Evolutionary conservation across 2,888 invertebrate genomes (phyloP).

Genomic region (Patella caerulea): DNA sequence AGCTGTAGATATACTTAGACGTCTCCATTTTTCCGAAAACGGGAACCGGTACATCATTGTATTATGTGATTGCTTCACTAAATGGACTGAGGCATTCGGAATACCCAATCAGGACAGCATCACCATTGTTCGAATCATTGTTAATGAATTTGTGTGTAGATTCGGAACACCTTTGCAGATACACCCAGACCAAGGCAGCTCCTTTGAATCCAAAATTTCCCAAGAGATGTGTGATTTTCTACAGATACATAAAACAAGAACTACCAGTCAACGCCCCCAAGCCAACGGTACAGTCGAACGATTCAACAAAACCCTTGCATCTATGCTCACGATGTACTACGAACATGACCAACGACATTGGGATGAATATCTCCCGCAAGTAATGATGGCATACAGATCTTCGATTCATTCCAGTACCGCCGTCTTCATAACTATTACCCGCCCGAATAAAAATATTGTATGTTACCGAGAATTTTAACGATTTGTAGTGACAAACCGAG

Average conservation of each 20-base stretch:
- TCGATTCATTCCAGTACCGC: slow-evolving; percentile 23
- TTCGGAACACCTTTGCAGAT: slow-evolving; percentile 27
- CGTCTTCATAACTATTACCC: background rate
- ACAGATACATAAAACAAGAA: slow-evolving; percentile 30
- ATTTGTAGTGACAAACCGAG: too few species aligned
- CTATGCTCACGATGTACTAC: slow-evolving; percentile 27
- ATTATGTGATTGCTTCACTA: slow-evolving; percentile 21
- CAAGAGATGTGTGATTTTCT: slow-evolving; percentile 30
- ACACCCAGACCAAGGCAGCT: slow-evolving; percentile 26
- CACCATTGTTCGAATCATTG: slow-evolving; percentile 15
- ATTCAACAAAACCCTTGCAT: slow-evolving; percentile 33
- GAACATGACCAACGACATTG: slow-evolving; percentile 25
- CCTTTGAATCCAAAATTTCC: slow-evolving; percentile 27
- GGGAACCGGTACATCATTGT: slow-evolving; percentile 22
- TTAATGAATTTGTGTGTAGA: slow-evolving; percentile 23
- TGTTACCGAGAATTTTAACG: too few species aligned
- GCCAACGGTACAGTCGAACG: slow-evolving; percentile 34
- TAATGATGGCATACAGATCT: slow-evolving; percentile 39
- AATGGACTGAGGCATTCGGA: slow-evolving; percentile 25
- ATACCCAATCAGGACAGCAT: slow-evolving; percentile 17
- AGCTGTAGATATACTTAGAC: slow-evolving; percentile 18
- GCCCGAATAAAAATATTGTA: too few species aligned
- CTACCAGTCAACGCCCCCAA: slow-evolving; percentile 28
- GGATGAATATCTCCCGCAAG: slow-evolving; percentile 33
- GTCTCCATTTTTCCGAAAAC: slow-evolving; percentile 3